Percentiles rank a stretch among this genome's conserved stretches.
Evolutionary conservation across 2,113 vertebrate species (phyloP).

Genomic region (Labeo catla): DNA sequence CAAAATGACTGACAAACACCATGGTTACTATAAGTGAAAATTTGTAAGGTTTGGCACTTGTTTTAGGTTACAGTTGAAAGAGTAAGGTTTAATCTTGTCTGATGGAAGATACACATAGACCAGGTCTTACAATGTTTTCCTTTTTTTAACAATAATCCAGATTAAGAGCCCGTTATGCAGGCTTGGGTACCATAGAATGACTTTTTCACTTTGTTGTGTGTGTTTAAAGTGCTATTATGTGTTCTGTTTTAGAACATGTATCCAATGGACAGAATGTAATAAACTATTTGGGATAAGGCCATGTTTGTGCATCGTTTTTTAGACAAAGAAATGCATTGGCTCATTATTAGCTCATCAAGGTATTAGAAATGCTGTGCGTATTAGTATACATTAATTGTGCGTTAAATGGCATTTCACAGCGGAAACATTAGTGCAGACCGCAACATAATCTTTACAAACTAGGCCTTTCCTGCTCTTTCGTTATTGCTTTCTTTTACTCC

Average conservation of each 20-base stretch:
- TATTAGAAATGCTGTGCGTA: background rate
- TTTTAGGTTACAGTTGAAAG: background rate
- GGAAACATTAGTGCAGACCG: background rate
- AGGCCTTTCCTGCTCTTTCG: background rate
- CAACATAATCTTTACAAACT: background rate
- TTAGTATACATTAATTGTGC: background rate
- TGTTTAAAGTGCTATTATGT: background rate
- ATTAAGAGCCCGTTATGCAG: background rate
- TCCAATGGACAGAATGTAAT: background rate
- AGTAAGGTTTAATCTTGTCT: background rate
- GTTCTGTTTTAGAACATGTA: background rate
- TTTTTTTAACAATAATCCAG: background rate
- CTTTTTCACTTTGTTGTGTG: no score
- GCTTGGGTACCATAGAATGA: background rate
- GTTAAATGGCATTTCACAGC: background rate
- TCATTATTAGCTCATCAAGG: constrained; percentile 5
- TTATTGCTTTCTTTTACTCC: background rate
- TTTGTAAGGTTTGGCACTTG: constrained; percentile 8
- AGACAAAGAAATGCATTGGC: background rate
- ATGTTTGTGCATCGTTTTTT: background rate
- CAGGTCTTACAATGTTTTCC: background rate
- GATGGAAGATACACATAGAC: background rate
- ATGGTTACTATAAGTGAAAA: background rate
- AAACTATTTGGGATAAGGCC: background rate
- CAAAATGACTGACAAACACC: background rate